phyloP scores from a whole-genome alignment of 2,888 invertebrate species.

The Drosophila pegasa region DNA sequence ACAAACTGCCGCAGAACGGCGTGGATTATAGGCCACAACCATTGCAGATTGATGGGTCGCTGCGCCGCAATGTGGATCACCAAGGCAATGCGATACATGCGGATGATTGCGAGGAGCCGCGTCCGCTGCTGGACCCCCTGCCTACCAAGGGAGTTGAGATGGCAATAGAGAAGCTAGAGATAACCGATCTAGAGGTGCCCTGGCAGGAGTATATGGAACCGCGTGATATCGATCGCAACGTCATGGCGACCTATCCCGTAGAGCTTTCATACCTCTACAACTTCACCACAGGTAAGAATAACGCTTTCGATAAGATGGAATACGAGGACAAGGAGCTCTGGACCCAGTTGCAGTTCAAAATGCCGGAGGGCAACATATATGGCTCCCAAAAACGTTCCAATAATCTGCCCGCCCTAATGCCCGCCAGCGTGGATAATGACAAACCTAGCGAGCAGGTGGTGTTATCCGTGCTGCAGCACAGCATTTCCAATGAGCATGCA shows the following conservation, averaged over 20 bases:
- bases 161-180: constrained; percentile 33
- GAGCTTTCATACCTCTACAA: constrained; percentile 90
- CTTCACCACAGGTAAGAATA: constrained; percentile 85
- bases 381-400: background rate
- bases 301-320: constrained; percentile 52
- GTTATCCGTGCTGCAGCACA: constrained; percentile 70
- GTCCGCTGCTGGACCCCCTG: constrained; percentile 70
- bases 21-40: constrained; percentile 71
- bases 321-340: constrained; percentile 57
- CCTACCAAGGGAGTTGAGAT: constrained; percentile 58
- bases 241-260: constrained; percentile 87
- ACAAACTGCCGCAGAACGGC: constrained; percentile 39
- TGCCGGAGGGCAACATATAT: constrained; percentile 56
- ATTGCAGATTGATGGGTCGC: constrained; percentile 77
- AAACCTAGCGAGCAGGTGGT: constrained; percentile 8
- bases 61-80: constrained; percentile 73
- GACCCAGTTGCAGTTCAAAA: constrained; percentile 65
- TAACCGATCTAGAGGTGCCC: constrained; percentile 52
- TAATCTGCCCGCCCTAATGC: constrained; percentile 35
- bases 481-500: constrained; percentile 35
- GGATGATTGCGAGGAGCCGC: constrained; percentile 60
- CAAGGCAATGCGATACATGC: constrained; percentile 67
- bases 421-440: constrained; percentile 12
- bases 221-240: constrained; percentile 88
- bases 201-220: constrained; percentile 87